Conservation (phyloP, 2,888 invertebrate genomes). For the Chelonus formosanus region DNA sequence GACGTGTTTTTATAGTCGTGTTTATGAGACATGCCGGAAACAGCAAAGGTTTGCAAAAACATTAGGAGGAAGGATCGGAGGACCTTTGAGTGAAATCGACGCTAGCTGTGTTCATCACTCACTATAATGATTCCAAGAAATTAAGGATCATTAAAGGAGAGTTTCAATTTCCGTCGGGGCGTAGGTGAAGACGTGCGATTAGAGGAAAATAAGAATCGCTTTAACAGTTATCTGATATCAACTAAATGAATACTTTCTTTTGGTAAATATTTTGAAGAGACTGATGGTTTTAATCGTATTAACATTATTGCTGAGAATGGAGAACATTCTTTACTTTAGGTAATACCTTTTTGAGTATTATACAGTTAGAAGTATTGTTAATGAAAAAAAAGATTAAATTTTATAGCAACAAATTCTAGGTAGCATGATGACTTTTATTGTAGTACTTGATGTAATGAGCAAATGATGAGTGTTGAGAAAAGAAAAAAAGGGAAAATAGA, state of each 20-base stretch:
- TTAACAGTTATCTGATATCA: conserved; percentile 29
- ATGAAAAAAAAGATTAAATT: no score
- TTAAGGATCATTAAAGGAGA: conserved; percentile 40
- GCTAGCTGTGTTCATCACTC: conserved; percentile 3
- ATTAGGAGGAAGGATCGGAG: conserved; percentile 6
- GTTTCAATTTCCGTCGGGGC: conserved; percentile 44
- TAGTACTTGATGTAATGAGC: no score
- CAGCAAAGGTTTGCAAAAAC: conserved; percentile 15
- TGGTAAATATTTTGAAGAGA: no score
- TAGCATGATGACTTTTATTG: no score
- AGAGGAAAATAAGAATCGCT: conserved; percentile 31
- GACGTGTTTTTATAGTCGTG: conserved; percentile 8
- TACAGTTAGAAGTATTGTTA: no score
- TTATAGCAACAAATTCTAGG: no score
- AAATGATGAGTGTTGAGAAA: no score
- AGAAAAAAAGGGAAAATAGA: no score
- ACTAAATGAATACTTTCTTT: background rate
- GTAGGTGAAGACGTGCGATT: conserved; percentile 40
- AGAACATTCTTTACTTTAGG: no score
- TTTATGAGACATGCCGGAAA: conserved; percentile 9
- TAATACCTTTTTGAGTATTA: no score
- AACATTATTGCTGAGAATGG: no score
- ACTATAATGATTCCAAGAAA: conserved; percentile 38
- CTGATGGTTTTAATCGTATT: no score
- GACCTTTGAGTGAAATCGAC: conserved; percentile 33